Conservation (phyloP, 2,888 invertebrate genomes). For the Lasioglossum morio region DNA sequence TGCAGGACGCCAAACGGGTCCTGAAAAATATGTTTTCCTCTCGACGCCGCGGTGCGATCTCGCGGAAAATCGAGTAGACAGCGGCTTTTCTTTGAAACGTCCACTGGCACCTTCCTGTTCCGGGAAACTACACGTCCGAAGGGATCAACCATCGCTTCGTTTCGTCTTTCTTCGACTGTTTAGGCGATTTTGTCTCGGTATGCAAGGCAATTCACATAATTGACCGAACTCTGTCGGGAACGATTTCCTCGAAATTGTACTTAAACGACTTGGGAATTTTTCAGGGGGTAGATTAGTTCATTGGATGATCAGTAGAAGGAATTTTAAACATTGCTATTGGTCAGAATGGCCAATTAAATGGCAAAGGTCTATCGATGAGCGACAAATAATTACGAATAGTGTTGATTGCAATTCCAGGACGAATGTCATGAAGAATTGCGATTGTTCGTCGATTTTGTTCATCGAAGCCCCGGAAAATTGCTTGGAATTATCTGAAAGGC, state of each 20-base stretch:
- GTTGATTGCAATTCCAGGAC: neutral
- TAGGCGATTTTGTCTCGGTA: neutral
- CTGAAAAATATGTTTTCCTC: conserved; percentile 62
- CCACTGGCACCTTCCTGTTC: neutral
- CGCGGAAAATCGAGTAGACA: conserved; percentile 63
- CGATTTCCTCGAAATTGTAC: neutral
- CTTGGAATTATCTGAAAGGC: neutral
- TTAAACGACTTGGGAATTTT: neutral
- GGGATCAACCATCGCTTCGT: conserved; percentile 39
- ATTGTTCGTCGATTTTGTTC: neutral
- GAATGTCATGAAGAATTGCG: neutral
- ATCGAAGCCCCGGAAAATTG: neutral
- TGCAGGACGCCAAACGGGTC: conserved; percentile 44
- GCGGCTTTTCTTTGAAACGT: conserved; percentile 54
- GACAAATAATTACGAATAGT: neutral
- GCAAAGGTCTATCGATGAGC: too few relatives aligned
- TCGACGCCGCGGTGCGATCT: conserved; percentile 42
- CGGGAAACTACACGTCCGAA: conserved; percentile 11
- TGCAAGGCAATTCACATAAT: neutral
- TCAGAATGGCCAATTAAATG: too few relatives aligned
- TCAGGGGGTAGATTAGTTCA: too few relatives aligned
- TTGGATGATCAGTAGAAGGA: too few relatives aligned
- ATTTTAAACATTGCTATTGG: too few relatives aligned
- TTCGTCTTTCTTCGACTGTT: conserved; percentile 24
- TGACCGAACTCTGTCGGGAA: too few relatives aligned